Evolutionary conservation across 2,797 vertebrate genomes (phyloP).

Genomic region (Bovichtus variegatus): DNA sequence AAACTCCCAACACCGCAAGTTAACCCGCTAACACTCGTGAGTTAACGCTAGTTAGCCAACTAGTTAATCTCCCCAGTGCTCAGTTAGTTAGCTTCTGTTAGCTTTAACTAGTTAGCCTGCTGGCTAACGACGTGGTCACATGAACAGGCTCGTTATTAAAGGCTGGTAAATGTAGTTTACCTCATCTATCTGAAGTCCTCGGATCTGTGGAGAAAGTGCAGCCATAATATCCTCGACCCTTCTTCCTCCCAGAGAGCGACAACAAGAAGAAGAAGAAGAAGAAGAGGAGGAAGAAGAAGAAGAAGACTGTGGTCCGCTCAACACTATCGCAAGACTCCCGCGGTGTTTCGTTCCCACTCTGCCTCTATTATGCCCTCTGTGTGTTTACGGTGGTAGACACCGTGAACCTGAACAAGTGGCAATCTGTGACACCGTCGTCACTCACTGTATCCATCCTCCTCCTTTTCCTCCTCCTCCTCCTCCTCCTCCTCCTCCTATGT

Average conservation of each 20-base stretch:
- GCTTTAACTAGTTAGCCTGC: conserved; percentile 49
- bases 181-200: conserved; percentile 83
- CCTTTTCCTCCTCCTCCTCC: conserved; percentile 20
- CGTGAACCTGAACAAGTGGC: conserved; percentile 42
- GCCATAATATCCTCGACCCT: conserved; percentile 75
- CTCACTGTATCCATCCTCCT: conserved; percentile 55
- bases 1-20: neutral
- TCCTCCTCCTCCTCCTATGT: conserved; percentile 15
- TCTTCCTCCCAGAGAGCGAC: conserved; percentile 37
- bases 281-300: neutral
- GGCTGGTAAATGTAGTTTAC: conserved; percentile 62
- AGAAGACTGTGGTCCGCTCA: neutral
- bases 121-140: conserved; percentile 45
- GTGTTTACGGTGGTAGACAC: conserved; percentile 44
- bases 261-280: neutral
- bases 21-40: neutral
- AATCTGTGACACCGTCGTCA: conserved; percentile 56
- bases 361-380: conserved; percentile 25
- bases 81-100: conserved; percentile 25
- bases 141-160: conserved; percentile 13
- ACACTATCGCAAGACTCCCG: neutral
- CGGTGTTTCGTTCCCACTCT: conserved; percentile 13
- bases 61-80: neutral
- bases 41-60: neutral
- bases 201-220: conserved; percentile 74